phyloP scores from a whole-genome alignment of 2,888 invertebrate species.

The Nowickia ferox region DNA sequence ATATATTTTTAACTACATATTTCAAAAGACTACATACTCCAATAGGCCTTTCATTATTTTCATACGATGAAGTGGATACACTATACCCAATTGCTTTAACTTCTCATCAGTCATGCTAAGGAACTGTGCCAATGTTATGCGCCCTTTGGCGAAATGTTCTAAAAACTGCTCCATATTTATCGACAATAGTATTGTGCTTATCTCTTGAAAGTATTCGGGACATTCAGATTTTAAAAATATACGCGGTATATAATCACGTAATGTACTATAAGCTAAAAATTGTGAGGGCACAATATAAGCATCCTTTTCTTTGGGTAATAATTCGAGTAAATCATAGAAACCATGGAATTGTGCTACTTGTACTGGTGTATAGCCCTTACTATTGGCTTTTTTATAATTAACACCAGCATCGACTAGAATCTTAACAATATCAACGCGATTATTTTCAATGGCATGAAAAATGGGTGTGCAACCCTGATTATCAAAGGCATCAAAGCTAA shows the following conservation, averaged over 20 bases:
- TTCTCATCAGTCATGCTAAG: constrained; percentile 78
- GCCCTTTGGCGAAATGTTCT: constrained; percentile 78
- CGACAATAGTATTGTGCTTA: constrained; percentile 77
- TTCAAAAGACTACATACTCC: constrained; percentile 76
- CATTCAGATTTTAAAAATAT: constrained; percentile 81
- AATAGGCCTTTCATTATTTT: constrained; percentile 80
- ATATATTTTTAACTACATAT: background rate
- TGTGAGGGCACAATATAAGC: constrained; percentile 78
- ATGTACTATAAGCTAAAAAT: constrained; percentile 78
- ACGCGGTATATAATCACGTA: constrained; percentile 81
- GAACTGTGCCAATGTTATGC: constrained; percentile 79
- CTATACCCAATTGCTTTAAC: constrained; percentile 78
- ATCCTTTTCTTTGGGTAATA: constrained; percentile 77
- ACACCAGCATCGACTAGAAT: constrained; percentile 79
- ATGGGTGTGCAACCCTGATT: constrained; percentile 81
- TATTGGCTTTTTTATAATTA: constrained; percentile 77
- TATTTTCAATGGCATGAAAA: constrained; percentile 82
- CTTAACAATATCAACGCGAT: constrained; percentile 79
- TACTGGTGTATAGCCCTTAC: constrained; percentile 80
- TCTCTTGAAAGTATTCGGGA: constrained; percentile 82
- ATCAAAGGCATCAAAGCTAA: constrained; percentile 80
- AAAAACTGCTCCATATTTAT: constrained; percentile 77
- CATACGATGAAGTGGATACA: constrained; percentile 78
- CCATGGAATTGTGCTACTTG: constrained; percentile 81
- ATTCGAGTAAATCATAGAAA: constrained; percentile 79